Evolutionary conservation across 2,113 vertebrate genomes (phyloP).

Genomic region (Noturus placidus): DNA sequence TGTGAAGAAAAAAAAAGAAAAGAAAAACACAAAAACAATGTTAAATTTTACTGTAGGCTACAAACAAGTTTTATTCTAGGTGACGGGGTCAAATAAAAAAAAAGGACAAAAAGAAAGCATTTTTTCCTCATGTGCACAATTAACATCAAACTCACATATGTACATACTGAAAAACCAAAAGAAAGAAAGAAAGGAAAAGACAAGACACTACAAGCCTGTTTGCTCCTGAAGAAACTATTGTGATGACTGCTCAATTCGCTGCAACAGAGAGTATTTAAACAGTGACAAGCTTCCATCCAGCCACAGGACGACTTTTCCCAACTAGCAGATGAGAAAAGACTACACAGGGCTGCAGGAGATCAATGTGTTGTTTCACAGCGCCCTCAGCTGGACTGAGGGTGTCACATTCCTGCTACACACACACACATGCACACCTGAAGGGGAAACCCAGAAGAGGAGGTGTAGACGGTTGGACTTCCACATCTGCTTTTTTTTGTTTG

Average conservation of each 20-base stretch:
- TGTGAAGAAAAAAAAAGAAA: neutral
- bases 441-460: neutral
- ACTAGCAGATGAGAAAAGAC: conserved; percentile 2
- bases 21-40: neutral
- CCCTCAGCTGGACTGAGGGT: conserved; percentile 27
- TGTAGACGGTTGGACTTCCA: neutral
- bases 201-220: neutral
- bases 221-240: neutral
- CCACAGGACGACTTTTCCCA: neutral
- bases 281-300: neutral
- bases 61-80: conserved; percentile 41
- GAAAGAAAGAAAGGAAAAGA: neutral
- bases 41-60: conserved; percentile 1
- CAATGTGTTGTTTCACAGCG: neutral
- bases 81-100: neutral
- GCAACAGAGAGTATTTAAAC: neutral
- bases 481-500: neutral
- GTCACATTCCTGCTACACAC: neutral
- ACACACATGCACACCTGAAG: conserved; percentile 2
- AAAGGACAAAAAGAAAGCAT: conserved; percentile 5
- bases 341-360: neutral
- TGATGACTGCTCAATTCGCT: neutral
- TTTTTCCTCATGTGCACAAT: neutral
- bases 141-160: conserved; percentile 43
- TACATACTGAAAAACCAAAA: conserved; percentile 36